Percentiles rank a stretch among this genome's conserved stretches.
phyloP scores from a whole-genome alignment of 2,113 vertebrate species.

The Pseudolaguvia tuberculata region DNA sequence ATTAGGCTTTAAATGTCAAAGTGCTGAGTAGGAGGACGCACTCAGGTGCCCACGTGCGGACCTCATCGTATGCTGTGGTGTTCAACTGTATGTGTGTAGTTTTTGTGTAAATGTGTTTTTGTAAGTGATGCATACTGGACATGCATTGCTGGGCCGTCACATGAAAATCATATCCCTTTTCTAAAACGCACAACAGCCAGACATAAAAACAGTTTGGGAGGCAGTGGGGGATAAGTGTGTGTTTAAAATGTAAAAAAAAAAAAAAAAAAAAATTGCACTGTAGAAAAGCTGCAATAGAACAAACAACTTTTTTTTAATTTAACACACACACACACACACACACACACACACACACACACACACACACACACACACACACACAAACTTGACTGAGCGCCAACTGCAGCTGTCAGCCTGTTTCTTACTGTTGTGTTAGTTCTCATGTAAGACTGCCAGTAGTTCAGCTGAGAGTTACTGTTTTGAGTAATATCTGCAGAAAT shows the following conservation, averaged over 20 bases:
- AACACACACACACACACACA: constrained; percentile 30
- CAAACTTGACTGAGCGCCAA: constrained; percentile 27
- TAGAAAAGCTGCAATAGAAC: constrained; percentile 33
- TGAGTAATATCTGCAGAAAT: constrained; percentile 7
- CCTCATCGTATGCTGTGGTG: too few relatives aligned
- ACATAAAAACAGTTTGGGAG: constrained; percentile 43
- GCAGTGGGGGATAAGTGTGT: constrained; percentile 48
- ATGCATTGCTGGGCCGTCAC: constrained; percentile 34
- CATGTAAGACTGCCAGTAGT: constrained; percentile 6
- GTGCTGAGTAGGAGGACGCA: constrained; percentile 38
- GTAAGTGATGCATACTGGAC: constrained; percentile 21
- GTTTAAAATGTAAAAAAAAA: constrained; percentile 45
- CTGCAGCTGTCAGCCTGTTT: constrained; percentile 35
- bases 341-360: neutral
- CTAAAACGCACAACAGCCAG: constrained; percentile 42
- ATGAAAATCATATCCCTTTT: constrained; percentile 35
- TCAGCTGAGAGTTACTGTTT: constrained; percentile 5
- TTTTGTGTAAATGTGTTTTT: constrained; percentile 13
- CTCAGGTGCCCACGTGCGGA: constrained; percentile 22
- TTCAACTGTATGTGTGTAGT: neutral
- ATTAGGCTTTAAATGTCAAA: constrained; percentile 44
- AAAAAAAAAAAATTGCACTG: too few relatives aligned
- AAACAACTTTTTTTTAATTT: constrained; percentile 38
- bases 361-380: neutral
- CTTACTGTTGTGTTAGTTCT: constrained; percentile 39